Base-by-base conservation (phyloP, 2,113 vertebrate genomes). In the Monopterus albus region DNA sequence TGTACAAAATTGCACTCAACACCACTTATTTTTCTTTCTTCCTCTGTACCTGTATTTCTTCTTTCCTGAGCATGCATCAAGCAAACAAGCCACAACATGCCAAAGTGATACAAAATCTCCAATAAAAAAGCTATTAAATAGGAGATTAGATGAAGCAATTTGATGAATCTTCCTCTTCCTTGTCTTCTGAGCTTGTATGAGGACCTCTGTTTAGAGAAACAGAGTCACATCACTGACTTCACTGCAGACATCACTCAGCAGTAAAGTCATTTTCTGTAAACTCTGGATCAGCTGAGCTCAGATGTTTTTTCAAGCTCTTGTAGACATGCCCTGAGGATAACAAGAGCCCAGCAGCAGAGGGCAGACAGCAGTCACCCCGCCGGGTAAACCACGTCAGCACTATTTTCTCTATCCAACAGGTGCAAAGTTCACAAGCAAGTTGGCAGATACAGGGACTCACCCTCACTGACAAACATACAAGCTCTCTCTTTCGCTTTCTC, bases 241-340 rank as follows among this genome's bases (percentile, higher is more conserved):
- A 14, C 47, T 17, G 6, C 51, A 49, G 56, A 55, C 55, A 64
- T 51, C 50, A 39, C 33, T 62, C 60, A 43, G 66, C 18, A n/a
- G 66, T 47, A 11, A 74, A 81, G 77, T 76, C 51, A 12, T 42
- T 68, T 66, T 68, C 26, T 51, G 60, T 13, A 3, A 43, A 55
- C 28, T 66, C 6, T 43, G 52, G 59, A 36, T 39, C 66, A 61
- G 50, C 39, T 4, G 40, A 56, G 68, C 72, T 81, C 81, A 64
- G 64, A 56, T 73, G 68, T 72, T 51, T 63, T 84, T 81, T 75
- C 52, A 50, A 49, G 52, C 65, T 68, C 57, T 57, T 23, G 56
- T 72, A 42, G 77, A 79, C 80, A 55, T 65, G 53, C 70, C 81
- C 79, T 2, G 21, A 59, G 49, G 79, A 82, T 50, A 35, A 43